Base-by-base conservation (phyloP, 2,797 vertebrate species). In the Pipistrellus pygmaeus region DNA sequence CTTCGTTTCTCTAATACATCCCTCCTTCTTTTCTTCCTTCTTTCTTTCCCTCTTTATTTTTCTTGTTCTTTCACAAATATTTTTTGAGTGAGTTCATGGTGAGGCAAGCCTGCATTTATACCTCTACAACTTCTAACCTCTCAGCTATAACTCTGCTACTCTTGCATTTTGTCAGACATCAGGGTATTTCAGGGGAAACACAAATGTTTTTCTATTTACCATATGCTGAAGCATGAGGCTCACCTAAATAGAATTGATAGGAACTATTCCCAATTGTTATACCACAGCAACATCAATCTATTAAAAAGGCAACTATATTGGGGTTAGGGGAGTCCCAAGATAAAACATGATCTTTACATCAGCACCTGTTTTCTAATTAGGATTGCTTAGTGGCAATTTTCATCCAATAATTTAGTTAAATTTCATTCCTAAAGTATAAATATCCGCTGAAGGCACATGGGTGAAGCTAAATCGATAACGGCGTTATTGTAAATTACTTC, bases 381-480 rank as follows among this genome's bases (percentile, higher is more conserved):
- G 48, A 66, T 76, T 85, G 38, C 91, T 94, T 82, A 95, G 3
- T 94, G 84, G 64, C 72, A 78, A 66, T 20, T 66, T 96, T 87
- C 69, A 93, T 30, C 57, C 55, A 17, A 12, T 46, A 93, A 77
- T 77, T 90, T 72, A 89, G n/a, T 71, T 75, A 90, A 97, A 93
- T 97, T 96, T 91, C 46, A 72, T 75, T 95, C 83, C 71, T 94
- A 44, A 92, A 41, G 76, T 94, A 71, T 96, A 96, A 95, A 96
- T 97, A 91, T 92, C 18, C 41, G 96, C 64, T 88, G 80, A 97
- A 98, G 1, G 4, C 76, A 73, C 0, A 25, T 27, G 44, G 55
- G 71, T 95, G 90, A 97, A 90, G 38, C 62, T 95, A 96, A 97
- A 94, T 97, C 97, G 95, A 94, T 97, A 97, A 88, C 17, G 85